These are phyloP conservation scores for Oreohelix idahoensis DNA, from an alignment of 1,140 invertebrate genomes.

Conservation along the genomic window DNA sequence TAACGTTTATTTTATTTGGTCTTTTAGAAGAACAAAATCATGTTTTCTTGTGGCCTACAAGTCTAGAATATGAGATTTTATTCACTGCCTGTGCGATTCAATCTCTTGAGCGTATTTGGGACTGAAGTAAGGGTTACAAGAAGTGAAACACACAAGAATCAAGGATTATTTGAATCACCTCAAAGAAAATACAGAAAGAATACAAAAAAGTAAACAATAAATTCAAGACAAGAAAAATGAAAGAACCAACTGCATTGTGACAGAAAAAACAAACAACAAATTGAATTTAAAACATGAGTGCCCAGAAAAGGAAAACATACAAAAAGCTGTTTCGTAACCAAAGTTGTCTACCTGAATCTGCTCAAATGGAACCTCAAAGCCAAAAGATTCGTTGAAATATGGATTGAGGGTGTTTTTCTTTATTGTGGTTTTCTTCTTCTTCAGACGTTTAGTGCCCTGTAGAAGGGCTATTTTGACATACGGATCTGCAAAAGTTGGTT, in stretches of 20 bases:
- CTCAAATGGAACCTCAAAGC: conserved; percentile 78
- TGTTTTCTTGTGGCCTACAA: too few species aligned
- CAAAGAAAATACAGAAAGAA: neutral
- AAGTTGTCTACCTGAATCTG: conserved; percentile 81
- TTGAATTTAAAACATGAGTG: neutral
- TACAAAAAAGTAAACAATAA: conserved; percentile 12
- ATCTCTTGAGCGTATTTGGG: neutral
- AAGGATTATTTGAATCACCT: neutral
- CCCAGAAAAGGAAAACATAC: conserved; percentile 4
- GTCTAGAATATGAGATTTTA: too few species aligned
- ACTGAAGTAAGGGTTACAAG: neutral
- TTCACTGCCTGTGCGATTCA: neutral
- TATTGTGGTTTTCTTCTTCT: conserved; percentile 79
- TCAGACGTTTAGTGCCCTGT: conserved; percentile 77
- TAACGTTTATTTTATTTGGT: too few species aligned
- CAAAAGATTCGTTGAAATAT: conserved; percentile 78
- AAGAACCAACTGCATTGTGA: neutral
- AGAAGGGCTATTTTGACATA: conserved; percentile 78
- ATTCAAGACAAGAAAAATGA: conserved; percentile 1
- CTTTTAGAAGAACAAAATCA: too few species aligned
- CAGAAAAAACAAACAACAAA: conserved; percentile 2
- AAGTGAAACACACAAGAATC: neutral
- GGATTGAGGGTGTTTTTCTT: conserved; percentile 77
- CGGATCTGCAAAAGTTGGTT: conserved; percentile 85
- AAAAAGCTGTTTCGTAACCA: neutral